Base-by-base conservation (phyloP, 2,888 invertebrate species). In the Dynastes grantii region DNA sequence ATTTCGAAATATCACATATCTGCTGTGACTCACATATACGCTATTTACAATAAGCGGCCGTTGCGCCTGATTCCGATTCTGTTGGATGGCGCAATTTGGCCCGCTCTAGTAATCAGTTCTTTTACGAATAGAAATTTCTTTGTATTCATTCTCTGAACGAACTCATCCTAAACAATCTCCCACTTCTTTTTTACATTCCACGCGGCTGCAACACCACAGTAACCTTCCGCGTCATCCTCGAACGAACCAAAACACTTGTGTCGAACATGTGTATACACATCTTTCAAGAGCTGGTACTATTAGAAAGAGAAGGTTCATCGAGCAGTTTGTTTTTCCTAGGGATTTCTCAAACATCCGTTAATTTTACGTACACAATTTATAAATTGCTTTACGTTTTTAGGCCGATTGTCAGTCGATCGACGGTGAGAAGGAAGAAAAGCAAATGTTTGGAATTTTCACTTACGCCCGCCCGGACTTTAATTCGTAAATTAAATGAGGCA, bases 261-360 rank as follows among this genome's bases (percentile, higher is more conserved):
- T 61, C 29, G 61, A 61, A 61, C 61, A 61, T 61, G 29, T 61
- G 61, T 22, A 9, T 29, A 29, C 6, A 29, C 29, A 29, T 61
- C 29, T 27, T 29, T 16, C n/a, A 22, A 61, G 9, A 22, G 61
- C 61, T 55, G 6, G 16, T 8, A 16, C 55, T 55, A 55, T 55
- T 55, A 55, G 16, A 55, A 4, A 29, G 61, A 61, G 29, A 61
- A 6, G 29, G 29, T 29, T 29, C 61, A 22, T 6, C 13, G 16
- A 45, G 67, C 16, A 40, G 67, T 67, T 67, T 67, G 45, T 67
- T 67, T 67, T 67, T 67, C 37, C 16, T 67, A 67, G 49, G 67
- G 67, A 67, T 67, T 67, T 49, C 67, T 67, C 67, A 67, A 67
- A 67, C 67, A 67, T 67, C 67, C 67, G 67, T 67, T 67, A 67